Evolutionary conservation across 1,140 invertebrate genomes (phyloP), one percentile per base, ranked within the genome.

Genomic region (Brachionus rubens): DNA sequence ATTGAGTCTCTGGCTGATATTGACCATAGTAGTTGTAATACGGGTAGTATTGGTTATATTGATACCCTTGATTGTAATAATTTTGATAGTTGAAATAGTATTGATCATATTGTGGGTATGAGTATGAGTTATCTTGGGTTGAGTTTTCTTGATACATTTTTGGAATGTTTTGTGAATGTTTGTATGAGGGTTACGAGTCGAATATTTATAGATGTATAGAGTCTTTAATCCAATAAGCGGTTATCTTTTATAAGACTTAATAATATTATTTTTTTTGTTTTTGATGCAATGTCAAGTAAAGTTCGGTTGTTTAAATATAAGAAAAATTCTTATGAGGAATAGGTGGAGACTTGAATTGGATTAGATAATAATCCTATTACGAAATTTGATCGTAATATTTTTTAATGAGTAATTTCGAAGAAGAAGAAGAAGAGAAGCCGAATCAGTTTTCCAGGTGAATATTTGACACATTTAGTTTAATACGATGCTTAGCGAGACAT

Each of bases 371-470:
- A 65, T 65, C 59, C 59, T 65, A 65, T 65, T 65, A 65, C 19
- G n/a, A 43, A 65, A 65, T 65, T n/a, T 59, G 54, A 59, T 59
- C 54, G 54, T 36, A 59, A 59, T 41, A 65, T 65, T 43, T 65
- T 46, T 14, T 14, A 4, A 46, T 46, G 59, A 65, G 59, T 65
- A 65, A 65, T 65, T 65, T 65, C 3, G 59, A 24, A 24, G 36
- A n/a, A n/a, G 26, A 19, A 24, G 1, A 46, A 7, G n/a, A 10
- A 65, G 14, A 65, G 40, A 65, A 65, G 59, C 59, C 59, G 59
- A 43, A 36, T 65, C 59, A 30, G 59, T 65, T 65, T 65, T 65
- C 54, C 36, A 65, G 59, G 59, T 65, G 59, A 65, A 65, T 65
- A 43, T 65, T 65, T 65, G 40, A 65, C 59, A 65, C 59, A 19